These are phyloP conservation scores for Glossosoma conforme DNA, from an alignment of 1,140 invertebrate species.

Conservation along the genomic window DNA sequence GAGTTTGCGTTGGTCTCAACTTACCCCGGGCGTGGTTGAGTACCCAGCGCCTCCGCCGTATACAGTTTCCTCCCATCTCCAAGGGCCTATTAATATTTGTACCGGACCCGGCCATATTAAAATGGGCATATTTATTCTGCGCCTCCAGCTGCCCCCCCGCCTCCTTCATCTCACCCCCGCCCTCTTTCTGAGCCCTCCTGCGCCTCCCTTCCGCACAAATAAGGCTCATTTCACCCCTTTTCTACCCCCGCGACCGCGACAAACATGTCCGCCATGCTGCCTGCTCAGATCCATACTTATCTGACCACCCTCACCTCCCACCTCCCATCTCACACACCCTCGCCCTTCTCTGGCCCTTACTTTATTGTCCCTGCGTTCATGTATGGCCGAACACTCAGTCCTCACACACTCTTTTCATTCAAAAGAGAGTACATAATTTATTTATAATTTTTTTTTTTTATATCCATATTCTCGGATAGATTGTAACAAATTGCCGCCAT, in stretches of 20 bases:
- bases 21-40: no score
- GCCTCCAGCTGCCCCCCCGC: conserved; percentile 5
- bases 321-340: conserved; percentile 1
- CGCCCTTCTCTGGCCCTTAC: conserved; percentile 2
- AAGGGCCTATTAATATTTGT: conserved; percentile 27
- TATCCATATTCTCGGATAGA: no score
- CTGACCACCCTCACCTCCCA: conserved; percentile 20
- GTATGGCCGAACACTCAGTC: no score
- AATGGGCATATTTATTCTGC: conserved; percentile 23
- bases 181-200: conserved; percentile 3
- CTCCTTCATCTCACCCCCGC: background rate
- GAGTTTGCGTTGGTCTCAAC: no score
- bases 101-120: conserved; percentile 20
- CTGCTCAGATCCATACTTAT: conserved; percentile 32
- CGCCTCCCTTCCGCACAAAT: background rate
- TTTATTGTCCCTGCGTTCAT: no score
- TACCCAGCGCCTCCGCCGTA: no score
- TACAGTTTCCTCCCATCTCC: no score
- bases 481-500: no score
- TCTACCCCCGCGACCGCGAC: conserved; percentile 14
- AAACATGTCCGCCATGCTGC: conserved; percentile 31
- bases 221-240: conserved; percentile 5
- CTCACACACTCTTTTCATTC: no score
- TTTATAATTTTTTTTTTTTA: no score
- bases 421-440: no score